These are phyloP conservation scores for Presbytis comata DNA, from an alignment of 2,797 vertebrate species.

Conservation along the genomic window DNA sequence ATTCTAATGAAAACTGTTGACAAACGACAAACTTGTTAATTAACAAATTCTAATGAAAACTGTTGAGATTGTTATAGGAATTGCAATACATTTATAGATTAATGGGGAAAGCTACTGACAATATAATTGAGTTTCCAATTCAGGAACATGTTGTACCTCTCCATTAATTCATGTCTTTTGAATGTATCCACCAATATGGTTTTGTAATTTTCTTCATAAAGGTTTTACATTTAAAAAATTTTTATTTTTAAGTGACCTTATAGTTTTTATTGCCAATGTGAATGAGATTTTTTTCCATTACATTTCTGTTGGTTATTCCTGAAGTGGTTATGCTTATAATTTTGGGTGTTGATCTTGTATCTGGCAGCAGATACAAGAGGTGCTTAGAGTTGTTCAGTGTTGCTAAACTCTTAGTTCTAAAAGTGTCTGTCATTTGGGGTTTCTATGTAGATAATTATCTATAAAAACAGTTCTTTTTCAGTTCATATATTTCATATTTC, in stretches of 20 bases:
- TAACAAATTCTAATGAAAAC: background rate
- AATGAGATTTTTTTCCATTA: background rate
- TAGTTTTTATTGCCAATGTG: background rate
- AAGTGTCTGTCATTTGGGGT: background rate
- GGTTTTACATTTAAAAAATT: background rate
- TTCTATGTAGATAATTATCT: background rate
- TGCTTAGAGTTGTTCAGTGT: background rate
- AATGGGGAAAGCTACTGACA: background rate
- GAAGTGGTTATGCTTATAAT: background rate
- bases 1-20: background rate
- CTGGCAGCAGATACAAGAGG: background rate
- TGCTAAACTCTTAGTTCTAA: background rate
- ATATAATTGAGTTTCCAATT: background rate
- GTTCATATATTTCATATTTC: background rate
- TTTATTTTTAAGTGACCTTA: background rate
- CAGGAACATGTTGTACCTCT: background rate
- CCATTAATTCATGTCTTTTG: constrained; percentile 21
- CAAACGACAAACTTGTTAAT: constrained; percentile 2
- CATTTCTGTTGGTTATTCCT: background rate
- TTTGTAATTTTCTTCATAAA: background rate
- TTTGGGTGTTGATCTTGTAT: background rate
- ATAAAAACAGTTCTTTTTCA: background rate
- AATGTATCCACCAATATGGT: background rate
- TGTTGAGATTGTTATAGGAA: background rate
- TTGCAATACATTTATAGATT: background rate